Evolutionary conservation across 64 coral and sea anemone genomes (phyloP).

Genomic region (Catalaphyllia jardinei): DNA sequence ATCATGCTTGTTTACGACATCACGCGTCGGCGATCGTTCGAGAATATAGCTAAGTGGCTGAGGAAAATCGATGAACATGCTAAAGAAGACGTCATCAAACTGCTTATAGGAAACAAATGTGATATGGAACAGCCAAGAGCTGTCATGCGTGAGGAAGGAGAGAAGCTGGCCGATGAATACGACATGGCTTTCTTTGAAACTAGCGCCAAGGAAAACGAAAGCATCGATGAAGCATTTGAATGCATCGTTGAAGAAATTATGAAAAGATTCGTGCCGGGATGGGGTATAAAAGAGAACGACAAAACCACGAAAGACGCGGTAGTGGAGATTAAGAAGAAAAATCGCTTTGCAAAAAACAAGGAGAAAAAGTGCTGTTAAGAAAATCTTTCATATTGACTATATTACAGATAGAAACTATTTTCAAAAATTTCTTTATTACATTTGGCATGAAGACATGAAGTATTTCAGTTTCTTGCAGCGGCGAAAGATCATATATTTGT

Average conservation of each 20-base stretch:
- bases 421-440: not conserved
- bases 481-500: constrained; percentile 4
- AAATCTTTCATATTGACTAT: not conserved
- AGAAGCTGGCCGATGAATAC: constrained; percentile 17
- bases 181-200: constrained; percentile 45
- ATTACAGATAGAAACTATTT: not conserved
- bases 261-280: not conserved
- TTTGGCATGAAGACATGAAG: not conserved
- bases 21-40: constrained; percentile 62
- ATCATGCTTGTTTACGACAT: constrained; percentile 88
- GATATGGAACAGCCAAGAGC: constrained; percentile 57
- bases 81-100: constrained; percentile 72
- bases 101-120: constrained; percentile 84
- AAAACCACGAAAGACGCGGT: not conserved
- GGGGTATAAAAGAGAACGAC: not conserved
- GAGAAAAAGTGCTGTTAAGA: constrained; percentile 18
- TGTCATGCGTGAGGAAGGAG: constrained; percentile 14
- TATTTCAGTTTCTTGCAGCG: not conserved
- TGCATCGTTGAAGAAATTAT: constrained; percentile 10
- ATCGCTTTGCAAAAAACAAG: not conserved
- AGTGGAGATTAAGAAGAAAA: not conserved
- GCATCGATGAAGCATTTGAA: constrained; percentile 5
- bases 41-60: constrained; percentile 85
- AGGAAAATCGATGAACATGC: constrained; percentile 84
- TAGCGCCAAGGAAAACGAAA: constrained; percentile 25